A percentile compares a stretch with the other conserved stretches of the same genome.
Conservation (phyloP, 2,113 vertebrate species). For the Nycticryphes semicollaris region DNA sequence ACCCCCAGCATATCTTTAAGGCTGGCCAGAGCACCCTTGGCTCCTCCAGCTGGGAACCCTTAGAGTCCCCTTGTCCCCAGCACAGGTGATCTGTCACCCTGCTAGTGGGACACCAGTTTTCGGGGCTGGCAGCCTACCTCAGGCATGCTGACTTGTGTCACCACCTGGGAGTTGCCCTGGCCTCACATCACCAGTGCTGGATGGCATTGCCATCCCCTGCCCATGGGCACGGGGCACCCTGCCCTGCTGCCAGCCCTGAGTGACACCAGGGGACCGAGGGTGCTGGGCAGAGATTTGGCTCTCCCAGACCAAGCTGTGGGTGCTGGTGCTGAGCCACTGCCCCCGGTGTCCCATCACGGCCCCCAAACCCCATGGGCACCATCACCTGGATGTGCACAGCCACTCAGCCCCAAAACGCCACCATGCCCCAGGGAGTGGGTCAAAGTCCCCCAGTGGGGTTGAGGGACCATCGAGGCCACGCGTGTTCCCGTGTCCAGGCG, state of each 20-base stretch:
- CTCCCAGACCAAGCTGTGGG: too few species aligned
- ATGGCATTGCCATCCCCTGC: not conserved
- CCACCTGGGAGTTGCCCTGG: not conserved
- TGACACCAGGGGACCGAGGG: fast-evolving
- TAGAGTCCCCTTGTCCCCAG: not conserved
- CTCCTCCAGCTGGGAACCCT: not conserved
- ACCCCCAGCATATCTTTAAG: not conserved
- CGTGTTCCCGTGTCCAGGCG: too few species aligned
- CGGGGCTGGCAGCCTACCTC: not conserved
- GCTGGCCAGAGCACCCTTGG: not conserved
- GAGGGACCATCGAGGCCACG: fast-evolving
- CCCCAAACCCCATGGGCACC: not conserved
- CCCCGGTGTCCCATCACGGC: fast-evolving
- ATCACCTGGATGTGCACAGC: fast-evolving
- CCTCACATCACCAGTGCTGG: fast-evolving
- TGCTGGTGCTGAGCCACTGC: not conserved
- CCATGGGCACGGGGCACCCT: not conserved
- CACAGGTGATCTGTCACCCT: not conserved
- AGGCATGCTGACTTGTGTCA: not conserved
- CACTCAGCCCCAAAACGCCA: fast-evolving
- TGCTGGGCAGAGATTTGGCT: not conserved
- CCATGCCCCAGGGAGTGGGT: too few species aligned
- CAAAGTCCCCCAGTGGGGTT: fast-evolving
- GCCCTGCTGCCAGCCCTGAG: not conserved
- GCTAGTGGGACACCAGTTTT: not conserved